A percentile compares a stretch with the other conserved stretches of the same genome.
phyloP scores from a whole-genome alignment of 2,888 invertebrate species.

The Ichneumoninae sp. region DNA sequence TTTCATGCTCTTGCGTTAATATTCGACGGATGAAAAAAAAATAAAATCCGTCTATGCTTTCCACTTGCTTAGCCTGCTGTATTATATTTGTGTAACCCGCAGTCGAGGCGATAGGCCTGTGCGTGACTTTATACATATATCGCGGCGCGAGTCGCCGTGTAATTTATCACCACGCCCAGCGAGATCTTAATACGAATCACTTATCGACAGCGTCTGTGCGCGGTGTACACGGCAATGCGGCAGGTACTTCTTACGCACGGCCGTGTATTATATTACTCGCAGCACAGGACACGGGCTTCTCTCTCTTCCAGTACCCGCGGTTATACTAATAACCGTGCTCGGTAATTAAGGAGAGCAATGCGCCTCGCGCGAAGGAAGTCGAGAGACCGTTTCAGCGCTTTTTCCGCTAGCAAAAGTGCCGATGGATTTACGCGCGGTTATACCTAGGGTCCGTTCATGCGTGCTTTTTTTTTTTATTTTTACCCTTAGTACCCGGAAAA shows the following conservation, averaged over 20 bases:
- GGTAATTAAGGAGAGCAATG: slow-evolving; percentile 75
- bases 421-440: slow-evolving; percentile 14
- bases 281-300: slow-evolving; percentile 17
- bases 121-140: slow-evolving; percentile 42
- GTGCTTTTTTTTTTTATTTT: slow-evolving; percentile 51
- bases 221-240: slow-evolving; percentile 8
- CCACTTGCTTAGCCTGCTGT: slow-evolving; percentile 14
- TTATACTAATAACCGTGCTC: slow-evolving; percentile 71
- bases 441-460: slow-evolving; percentile 39
- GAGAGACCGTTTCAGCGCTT: slow-evolving; percentile 43
- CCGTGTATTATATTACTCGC: slow-evolving; percentile 25
- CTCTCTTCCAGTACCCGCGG: slow-evolving; percentile 22
- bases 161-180: slow-evolving; percentile 79
- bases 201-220: slow-evolving; percentile 70
- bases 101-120: slow-evolving; percentile 1
- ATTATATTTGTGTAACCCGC: slow-evolving; percentile 51
- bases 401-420: slow-evolving; percentile 16
- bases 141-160: slow-evolving; percentile 72
- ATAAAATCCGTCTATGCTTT: neutral
- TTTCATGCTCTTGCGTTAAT: slow-evolving; percentile 45
- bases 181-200: slow-evolving; percentile 81
- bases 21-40: slow-evolving; percentile 12
- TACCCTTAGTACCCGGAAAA: slow-evolving; percentile 35
- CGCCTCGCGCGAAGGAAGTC: slow-evolving; percentile 64
- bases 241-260: slow-evolving; percentile 24